Conservation (phyloP, 2,113 vertebrate species). For the Cryptoleucopteryx plumbea region DNA sequence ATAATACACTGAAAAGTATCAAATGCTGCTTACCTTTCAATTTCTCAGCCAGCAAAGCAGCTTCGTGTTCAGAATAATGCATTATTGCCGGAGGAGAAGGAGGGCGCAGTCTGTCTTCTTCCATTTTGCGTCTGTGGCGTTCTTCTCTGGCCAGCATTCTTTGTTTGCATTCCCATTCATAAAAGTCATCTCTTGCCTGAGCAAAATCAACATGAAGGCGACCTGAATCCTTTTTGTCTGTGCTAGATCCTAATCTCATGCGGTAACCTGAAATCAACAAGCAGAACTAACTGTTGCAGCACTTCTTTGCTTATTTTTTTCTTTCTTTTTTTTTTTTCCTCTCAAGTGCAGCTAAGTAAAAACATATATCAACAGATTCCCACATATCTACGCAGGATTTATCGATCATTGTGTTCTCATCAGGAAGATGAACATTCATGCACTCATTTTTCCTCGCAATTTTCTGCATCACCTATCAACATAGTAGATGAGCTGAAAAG, state of each 20-base stretch:
- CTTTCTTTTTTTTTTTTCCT: not conserved
- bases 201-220: slow-evolving; percentile 91
- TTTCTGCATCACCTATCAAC: not conserved
- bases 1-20: not conserved
- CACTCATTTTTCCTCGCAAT: not conserved
- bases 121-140: slow-evolving; percentile 84
- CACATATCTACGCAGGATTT: not conserved
- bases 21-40: slow-evolving; percentile 83
- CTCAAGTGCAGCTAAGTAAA: not conserved
- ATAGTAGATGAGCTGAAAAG: not conserved
- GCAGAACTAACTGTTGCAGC: slow-evolving; percentile 35
- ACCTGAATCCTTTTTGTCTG: slow-evolving; percentile 90
- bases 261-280: slow-evolving; percentile 81
- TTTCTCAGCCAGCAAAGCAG: slow-evolving; percentile 84
- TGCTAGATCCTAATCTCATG: slow-evolving; percentile 89
- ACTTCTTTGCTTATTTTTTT: not conserved
- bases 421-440: not conserved
- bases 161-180: slow-evolving; percentile 91
- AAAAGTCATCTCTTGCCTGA: slow-evolving; percentile 89
- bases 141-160: slow-evolving; percentile 86
- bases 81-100: slow-evolving; percentile 86
- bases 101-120: slow-evolving; percentile 82
- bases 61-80: slow-evolving; percentile 90
- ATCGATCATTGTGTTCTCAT: not conserved
- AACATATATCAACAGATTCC: not conserved